Percentiles rank a stretch among this genome's conserved stretches.
Evolutionary conservation across 2,797 vertebrate species (phyloP).

Genomic region (Halcyon chelicuti): DNA sequence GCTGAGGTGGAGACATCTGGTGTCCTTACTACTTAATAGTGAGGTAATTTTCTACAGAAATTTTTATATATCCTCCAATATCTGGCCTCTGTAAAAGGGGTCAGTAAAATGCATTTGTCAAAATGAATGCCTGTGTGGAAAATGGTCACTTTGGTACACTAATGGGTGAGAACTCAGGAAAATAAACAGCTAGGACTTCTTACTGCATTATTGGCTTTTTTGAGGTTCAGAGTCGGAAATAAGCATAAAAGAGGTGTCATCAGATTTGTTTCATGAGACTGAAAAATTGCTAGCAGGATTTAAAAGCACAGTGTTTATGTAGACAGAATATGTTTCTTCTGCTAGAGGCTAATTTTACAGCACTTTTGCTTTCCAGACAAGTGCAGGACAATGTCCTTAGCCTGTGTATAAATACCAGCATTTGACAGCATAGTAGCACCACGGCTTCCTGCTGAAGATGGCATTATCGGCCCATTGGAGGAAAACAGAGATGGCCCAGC

Average conservation of each 20-base stretch:
- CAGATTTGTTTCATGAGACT: neutral
- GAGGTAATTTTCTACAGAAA: constrained; percentile 4
- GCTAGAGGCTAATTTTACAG: neutral
- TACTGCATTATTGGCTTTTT: neutral
- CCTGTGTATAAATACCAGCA: neutral
- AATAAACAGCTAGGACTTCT: neutral
- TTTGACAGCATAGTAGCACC: neutral
- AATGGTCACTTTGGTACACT: neutral
- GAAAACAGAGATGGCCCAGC: neutral
- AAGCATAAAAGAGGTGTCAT: neutral
- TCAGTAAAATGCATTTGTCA: constrained; percentile 13
- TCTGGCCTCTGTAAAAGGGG: neutral
- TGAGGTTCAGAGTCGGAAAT: neutral
- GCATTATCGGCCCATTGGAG: neutral
- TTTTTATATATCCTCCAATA: neutral
- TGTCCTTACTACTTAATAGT: neutral
- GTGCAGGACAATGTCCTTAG: neutral
- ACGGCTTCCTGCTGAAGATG: neutral
- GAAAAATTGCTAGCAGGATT: neutral
- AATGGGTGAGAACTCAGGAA: neutral
- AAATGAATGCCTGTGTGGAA: neutral
- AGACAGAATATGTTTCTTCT: neutral
- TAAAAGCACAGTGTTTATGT: neutral
- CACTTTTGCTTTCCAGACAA: neutral
- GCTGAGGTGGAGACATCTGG: neutral